phyloP scores from a whole-genome alignment of 2,888 invertebrate species.

The Drosophila birchii region DNA sequence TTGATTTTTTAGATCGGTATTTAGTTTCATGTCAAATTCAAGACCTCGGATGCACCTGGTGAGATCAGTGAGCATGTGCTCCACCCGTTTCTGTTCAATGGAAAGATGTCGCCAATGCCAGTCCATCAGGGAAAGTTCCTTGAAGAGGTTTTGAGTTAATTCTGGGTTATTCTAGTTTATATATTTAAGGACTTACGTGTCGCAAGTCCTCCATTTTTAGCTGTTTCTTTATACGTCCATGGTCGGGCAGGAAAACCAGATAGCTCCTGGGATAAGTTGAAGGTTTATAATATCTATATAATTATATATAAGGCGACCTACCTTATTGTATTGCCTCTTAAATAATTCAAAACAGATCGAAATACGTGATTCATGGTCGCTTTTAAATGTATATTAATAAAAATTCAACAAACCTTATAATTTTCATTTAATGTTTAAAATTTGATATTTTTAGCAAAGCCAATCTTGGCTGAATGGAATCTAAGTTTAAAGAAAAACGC shows the following conservation, averaged over 20 bases:
- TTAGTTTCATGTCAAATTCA: slow-evolving; percentile 53
- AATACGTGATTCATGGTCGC: slow-evolving; percentile 5
- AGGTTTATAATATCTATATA: rapidly evolving
- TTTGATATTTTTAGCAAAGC: slow-evolving; percentile 9
- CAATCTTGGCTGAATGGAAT: neutral
- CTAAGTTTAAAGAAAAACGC: too few relatives aligned
- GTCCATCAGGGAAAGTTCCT: slow-evolving; percentile 49
- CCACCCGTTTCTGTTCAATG: slow-evolving; percentile 46
- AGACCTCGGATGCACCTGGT: slow-evolving; percentile 60
- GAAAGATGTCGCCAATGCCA: slow-evolving; percentile 19
- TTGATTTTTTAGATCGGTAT: neutral
- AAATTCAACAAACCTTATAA: neutral
- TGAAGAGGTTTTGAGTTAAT: neutral
- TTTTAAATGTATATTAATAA: neutral
- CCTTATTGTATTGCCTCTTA: slow-evolving; percentile 16
- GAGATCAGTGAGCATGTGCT: slow-evolving; percentile 55
- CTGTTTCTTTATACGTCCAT: neutral
- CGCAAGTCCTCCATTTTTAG: slow-evolving; percentile 51
- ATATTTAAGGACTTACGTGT: slow-evolving; percentile 15
- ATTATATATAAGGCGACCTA: neutral
- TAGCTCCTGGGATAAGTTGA: neutral
- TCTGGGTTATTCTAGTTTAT: neutral
- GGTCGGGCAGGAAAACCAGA: slow-evolving; percentile 11
- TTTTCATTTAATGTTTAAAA: neutral
- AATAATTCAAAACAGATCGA: slow-evolving; percentile 6